These are phyloP conservation scores for Colius striatus DNA, from an alignment of 2,113 vertebrate genomes.

Conservation along the genomic window DNA sequence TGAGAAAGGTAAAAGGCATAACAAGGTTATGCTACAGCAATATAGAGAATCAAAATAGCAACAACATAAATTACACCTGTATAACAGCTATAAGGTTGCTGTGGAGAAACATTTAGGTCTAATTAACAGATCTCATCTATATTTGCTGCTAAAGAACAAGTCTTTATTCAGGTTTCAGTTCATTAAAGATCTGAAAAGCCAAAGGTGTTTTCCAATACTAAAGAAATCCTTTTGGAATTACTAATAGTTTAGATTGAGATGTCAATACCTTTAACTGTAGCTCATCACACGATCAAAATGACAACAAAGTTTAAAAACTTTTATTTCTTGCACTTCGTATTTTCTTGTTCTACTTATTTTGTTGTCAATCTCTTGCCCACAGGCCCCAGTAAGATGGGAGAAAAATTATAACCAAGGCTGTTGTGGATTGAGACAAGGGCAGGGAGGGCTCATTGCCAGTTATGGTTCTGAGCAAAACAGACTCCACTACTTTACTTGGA, in stretches of 20 bases:
- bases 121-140: conserved; percentile 16
- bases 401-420: no score
- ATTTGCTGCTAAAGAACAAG: neutral
- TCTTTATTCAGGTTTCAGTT: neutral
- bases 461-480: no score
- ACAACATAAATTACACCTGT: neutral
- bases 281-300: neutral
- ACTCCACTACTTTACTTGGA: no score
- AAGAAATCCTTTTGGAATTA: neutral
- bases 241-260: neutral
- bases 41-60: neutral
- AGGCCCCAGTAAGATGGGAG: no score
- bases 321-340: neutral
- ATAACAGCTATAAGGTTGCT: conserved; percentile 16
- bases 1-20: neutral
- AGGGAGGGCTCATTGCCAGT: no score
- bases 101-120: conserved; percentile 27
- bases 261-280: neutral
- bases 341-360: neutral
- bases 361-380: no score
- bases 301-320: neutral
- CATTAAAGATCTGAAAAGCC: neutral
- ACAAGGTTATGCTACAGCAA: neutral
- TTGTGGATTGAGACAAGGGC: no score
- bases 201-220: neutral